These are phyloP conservation scores for Diadromus collaris DNA, from an alignment of 2,888 invertebrate genomes.

Conservation along the genomic window DNA sequence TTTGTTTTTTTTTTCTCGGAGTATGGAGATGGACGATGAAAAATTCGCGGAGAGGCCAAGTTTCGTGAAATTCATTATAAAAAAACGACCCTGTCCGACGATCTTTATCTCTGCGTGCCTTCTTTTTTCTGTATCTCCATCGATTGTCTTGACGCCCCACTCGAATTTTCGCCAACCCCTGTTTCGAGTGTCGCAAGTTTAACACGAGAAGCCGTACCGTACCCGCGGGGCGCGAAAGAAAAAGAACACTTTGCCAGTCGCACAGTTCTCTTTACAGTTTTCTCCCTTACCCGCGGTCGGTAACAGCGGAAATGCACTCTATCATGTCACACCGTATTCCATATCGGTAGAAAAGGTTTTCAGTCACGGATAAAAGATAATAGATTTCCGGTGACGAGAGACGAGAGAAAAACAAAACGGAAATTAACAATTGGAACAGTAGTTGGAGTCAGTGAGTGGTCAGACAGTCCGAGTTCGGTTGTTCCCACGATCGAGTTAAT, in stretches of 20 bases:
- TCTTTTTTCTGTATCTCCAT: slow-evolving; percentile 29
- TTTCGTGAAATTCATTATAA: slow-evolving; percentile 44
- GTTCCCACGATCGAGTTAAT: slow-evolving; percentile 23
- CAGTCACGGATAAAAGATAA: neutral
- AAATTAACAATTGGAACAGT: slow-evolving; percentile 26
- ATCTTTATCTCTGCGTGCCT: slow-evolving; percentile 36
- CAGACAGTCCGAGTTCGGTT: slow-evolving; percentile 24
- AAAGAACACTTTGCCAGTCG: slow-evolving; percentile 1
- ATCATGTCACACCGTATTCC: slow-evolving; percentile 17
- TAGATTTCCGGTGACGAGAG: neutral
- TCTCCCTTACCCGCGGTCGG: neutral
- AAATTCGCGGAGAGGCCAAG: slow-evolving; percentile 59
- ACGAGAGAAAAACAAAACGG: neutral
- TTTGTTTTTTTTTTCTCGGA: slow-evolving; percentile 52
- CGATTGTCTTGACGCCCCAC: slow-evolving; percentile 60
- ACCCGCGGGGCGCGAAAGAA: neutral
- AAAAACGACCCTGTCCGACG: slow-evolving; percentile 39
- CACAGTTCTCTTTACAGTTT: neutral
- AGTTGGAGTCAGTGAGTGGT: slow-evolving; percentile 24
- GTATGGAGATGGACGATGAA: slow-evolving; percentile 58
- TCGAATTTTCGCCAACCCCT: slow-evolving; percentile 55
- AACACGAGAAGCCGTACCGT: slow-evolving; percentile 5
- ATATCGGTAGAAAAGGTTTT: neutral
- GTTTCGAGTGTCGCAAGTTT: slow-evolving; percentile 22
- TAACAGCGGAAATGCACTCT: slow-evolving; percentile 8